Evolutionary conservation across 2,113 vertebrate genomes (phyloP), one percentile per base, ranked within the genome.

Genomic region (Ploceus nigricollis): DNA sequence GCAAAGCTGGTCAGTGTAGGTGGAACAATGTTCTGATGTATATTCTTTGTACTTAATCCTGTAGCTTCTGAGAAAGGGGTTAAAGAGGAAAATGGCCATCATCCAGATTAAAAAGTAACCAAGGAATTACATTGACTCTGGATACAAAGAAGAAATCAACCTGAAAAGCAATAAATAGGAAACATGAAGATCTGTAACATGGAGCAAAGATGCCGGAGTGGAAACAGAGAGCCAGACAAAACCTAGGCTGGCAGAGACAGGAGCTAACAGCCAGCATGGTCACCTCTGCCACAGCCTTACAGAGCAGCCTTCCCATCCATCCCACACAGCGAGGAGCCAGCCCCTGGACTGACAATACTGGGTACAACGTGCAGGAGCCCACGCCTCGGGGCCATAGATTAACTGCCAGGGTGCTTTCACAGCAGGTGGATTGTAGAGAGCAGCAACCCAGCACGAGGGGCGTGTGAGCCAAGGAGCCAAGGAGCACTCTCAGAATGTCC

Each of bases 401-500:
- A 40, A 10, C 11, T 79, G n/a, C 17, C 58, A 69, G 45, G 37
- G 6, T 75, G 51, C 28, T 85, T 44, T 48, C 13, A 1, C 8
- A 33, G 5, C 1, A 6, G 15, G 13, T 14, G 50, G 17, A 7
- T 6, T 33, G 22, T 3, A 48, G 70, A 0, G 1, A 75, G 25
- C 17, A 66, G 27, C 37, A 16, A 10, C 8, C 14, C 45, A 66
- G 45, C 31, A 61, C 1, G 1, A 90, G n/a, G 5, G 10, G 20
- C 20, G 31, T 57, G 54, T 53, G 63, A 21, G 14, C 0, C 37
- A 27, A 44, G 27, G 39, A 86, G 56, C 21, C 21, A 9, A n/a
- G n/a, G n/a, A n/a, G 28, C 31, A 4, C 4, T 37, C 14, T n/a
- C 15, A 54, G 12, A 61, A 15, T 24, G 20, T 15, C 24, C 79